Evolutionary conservation across 2,888 invertebrate species (phyloP), one percentile per base, ranked within the genome.

Genomic region (Sinohyriopsis cumingii): DNA sequence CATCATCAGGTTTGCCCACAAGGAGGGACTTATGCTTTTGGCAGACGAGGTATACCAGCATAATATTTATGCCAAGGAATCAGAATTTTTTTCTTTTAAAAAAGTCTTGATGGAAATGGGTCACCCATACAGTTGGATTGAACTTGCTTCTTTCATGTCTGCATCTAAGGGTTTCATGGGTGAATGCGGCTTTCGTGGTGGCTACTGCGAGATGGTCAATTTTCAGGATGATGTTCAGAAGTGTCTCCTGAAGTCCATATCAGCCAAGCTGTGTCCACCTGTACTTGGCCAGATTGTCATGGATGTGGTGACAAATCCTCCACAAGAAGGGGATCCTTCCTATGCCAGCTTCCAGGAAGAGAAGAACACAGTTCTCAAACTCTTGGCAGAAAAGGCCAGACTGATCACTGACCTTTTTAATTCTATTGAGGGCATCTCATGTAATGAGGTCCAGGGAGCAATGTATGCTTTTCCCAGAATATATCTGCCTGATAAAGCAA

Each of bases 381-480:
- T 95, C 0, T 92, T 99, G 25, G 93, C 93, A 76, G 91, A 92
- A 71, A 92, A 98, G 82, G 98, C 99, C 2, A 91, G 93, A 78
- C 92, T 98, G 91, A 95, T 98, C 33, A 94, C 94, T 1, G 93
- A 96, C 53, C 94, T 96, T 0, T 95, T 99, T 89, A 98, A 98
- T 91, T 92, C 93, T 69, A 96, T 99, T 90, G 93, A 95, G 81
- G 99, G 99, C 33, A 94, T 95, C 90, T 93, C 91, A 62, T 97
- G 97, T 84, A 97, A 98, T 89, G 91, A 93, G 15, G 93, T 93
- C 5, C 95, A 94, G 94, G 94, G 99, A 22, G 98, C 99, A 4
- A 99, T 99, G 99, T 99, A 99, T 90, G 97, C 97, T 73, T 99
- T 99, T 90, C 99, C 99, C 0, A 92, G 93, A 85, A 91, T 99